Conservation (phyloP, 2,888 invertebrate genomes). For the Megamerina dolium region DNA sequence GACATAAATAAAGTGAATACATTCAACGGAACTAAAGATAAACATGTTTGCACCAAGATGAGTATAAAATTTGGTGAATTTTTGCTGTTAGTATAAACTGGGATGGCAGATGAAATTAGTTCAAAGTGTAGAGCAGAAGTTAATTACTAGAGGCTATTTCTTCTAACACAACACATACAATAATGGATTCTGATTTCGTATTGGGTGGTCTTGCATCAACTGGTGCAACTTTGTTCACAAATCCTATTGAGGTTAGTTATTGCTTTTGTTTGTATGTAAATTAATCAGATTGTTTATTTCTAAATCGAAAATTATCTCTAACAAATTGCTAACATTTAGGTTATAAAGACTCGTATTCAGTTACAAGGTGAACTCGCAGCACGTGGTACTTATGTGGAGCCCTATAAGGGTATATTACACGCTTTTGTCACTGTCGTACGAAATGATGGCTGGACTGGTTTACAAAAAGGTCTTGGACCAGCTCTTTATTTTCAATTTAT, state of each 20-base stretch:
- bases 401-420: slow-evolving; percentile 72
- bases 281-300: no score
- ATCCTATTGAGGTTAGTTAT: slow-evolving; percentile 62
- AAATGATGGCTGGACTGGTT: slow-evolving; percentile 71
- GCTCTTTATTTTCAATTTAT: slow-evolving; percentile 83
- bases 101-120: no score
- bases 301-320: no score
- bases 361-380: slow-evolving; percentile 77
- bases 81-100: no score
- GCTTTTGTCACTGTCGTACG: slow-evolving; percentile 71
- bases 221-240: slow-evolving; percentile 78
- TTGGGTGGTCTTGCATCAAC: slow-evolving; percentile 71
- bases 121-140: no score
- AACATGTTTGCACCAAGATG: no score
- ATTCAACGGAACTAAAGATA: no score
- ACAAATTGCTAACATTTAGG: slow-evolving; percentile 21
- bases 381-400: slow-evolving; percentile 64
- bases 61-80: no score
- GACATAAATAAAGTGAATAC: no score
- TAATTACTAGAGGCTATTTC: no score
- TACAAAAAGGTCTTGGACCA: slow-evolving; percentile 77
- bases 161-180: no score
- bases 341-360: slow-evolving; percentile 80
- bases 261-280: no score
- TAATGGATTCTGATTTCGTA: slow-evolving; percentile 42